A percentile compares a stretch with the other conserved stretches of the same genome.
These are phyloP conservation scores for Grapholita molesta DNA, from an alignment of 1,140 invertebrate species.

Conservation along the genomic window DNA sequence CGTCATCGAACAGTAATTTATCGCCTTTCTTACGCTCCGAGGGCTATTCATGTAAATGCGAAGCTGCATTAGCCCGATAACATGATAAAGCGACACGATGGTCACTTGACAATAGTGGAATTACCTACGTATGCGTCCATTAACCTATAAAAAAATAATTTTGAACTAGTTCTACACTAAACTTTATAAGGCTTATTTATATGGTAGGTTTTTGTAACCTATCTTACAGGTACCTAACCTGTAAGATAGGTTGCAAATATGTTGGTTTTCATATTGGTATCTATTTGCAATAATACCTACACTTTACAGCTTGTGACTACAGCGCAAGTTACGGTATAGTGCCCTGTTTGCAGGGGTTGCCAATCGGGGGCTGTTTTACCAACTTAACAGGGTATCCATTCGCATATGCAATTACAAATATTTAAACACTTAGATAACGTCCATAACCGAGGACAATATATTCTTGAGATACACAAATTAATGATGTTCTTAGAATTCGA, in stretches of 20 bases:
- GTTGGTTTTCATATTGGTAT: conserved; percentile 18
- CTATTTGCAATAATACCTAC: conserved; percentile 13
- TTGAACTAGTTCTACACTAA: too few species aligned
- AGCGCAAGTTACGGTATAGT: conserved; percentile 9
- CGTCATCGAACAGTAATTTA: conserved; percentile 65
- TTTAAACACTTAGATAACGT: too few species aligned
- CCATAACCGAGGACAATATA: too few species aligned
- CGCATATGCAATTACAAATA: too few species aligned
- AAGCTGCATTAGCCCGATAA: background rate
- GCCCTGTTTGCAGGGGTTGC: background rate
- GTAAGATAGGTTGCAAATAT: too few species aligned
- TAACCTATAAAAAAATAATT: too few species aligned
- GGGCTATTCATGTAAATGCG: background rate
- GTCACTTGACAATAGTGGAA: background rate
- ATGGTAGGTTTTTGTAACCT: too few species aligned
- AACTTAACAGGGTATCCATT: background rate
- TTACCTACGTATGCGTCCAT: too few species aligned
- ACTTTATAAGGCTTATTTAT: too few species aligned
- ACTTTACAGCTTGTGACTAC: conserved; percentile 10
- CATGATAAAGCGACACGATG: background rate
- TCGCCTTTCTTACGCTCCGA: conserved; percentile 41
- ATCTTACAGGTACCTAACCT: too few species aligned
- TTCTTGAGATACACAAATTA: too few species aligned
- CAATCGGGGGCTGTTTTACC: background rate
- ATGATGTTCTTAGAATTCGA: too few species aligned